phyloP scores from a whole-genome alignment of 1,140 invertebrate species.

The Helicoverpa armigera region DNA sequence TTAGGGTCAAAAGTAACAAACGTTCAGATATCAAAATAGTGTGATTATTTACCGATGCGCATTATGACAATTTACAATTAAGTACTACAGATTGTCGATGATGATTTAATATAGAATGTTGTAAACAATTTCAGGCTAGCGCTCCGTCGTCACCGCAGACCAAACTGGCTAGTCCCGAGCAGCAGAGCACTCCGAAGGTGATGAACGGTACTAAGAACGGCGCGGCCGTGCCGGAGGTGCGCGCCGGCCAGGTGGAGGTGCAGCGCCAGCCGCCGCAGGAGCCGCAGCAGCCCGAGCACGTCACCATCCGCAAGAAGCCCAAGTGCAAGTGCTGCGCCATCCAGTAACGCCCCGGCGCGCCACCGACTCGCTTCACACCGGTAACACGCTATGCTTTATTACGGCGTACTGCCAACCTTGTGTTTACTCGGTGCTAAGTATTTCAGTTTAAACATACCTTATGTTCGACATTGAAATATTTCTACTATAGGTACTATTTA shows the following conservation, averaged over 20 bases:
- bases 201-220: constrained; percentile 85
- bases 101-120: neutral
- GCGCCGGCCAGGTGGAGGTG: constrained; percentile 89
- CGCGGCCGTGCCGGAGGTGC: constrained; percentile 64
- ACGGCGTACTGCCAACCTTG: constrained; percentile 65
- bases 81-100: too few species aligned
- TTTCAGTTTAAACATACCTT: constrained; percentile 67
- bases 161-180: constrained; percentile 70
- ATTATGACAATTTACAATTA: too few species aligned
- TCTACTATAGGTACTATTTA: constrained; percentile 46
- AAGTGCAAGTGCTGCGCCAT: constrained; percentile 96
- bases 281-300: constrained; percentile 93
- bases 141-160: constrained; percentile 78
- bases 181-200: constrained; percentile 75
- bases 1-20: too few species aligned
- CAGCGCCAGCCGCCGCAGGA: constrained; percentile 91
- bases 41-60: too few species aligned
- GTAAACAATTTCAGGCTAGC: constrained; percentile 69
- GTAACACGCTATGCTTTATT: constrained; percentile 71
- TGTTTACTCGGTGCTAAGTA: constrained; percentile 80
- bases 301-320: constrained; percentile 95
- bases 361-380: constrained; percentile 55
- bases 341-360: constrained; percentile 88
- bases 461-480: constrained; percentile 51
- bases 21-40: too few species aligned